phyloP scores from a whole-genome alignment of 2,888 invertebrate species.

The Leptinotarsa tumamoca region DNA sequence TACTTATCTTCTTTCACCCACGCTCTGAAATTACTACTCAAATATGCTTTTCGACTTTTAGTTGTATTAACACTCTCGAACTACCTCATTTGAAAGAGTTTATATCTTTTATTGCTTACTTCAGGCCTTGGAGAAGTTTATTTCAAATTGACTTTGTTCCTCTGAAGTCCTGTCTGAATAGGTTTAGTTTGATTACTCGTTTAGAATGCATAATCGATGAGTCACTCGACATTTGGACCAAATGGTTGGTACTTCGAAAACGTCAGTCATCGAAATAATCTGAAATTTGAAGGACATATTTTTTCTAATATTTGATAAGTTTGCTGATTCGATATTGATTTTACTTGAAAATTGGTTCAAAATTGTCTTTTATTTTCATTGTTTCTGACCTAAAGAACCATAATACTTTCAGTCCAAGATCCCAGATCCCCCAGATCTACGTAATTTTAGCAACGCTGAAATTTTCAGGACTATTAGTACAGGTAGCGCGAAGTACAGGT shows the following conservation, averaged over 20 bases:
- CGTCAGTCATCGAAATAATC: no score
- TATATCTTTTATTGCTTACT: slow-evolving; percentile 37
- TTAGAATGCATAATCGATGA: not conserved
- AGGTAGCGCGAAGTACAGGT: no score
- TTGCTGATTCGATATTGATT: no score
- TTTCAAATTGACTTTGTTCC: not conserved
- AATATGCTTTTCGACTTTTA: slow-evolving; percentile 51
- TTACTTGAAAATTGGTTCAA: no score
- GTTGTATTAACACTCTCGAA: slow-evolving; percentile 44
- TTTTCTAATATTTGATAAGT: no score
- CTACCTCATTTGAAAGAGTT: slow-evolving; percentile 41
- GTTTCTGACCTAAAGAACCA: no score
- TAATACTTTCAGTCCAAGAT: no score
- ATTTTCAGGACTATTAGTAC: no score
- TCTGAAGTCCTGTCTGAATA: not conserved
- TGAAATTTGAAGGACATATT: no score
- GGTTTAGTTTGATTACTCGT: not conserved
- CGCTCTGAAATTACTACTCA: slow-evolving; percentile 50
- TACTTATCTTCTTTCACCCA: slow-evolving; percentile 52
- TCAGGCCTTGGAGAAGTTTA: slow-evolving; percentile 7
- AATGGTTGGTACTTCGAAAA: not conserved
- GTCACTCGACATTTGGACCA: not conserved
- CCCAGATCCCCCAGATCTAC: no score
- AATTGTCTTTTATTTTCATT: no score
- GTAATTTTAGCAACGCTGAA: no score